Evolutionary conservation across 2,888 invertebrate species (phyloP).

Genomic region (Cephus sareptanus): DNA sequence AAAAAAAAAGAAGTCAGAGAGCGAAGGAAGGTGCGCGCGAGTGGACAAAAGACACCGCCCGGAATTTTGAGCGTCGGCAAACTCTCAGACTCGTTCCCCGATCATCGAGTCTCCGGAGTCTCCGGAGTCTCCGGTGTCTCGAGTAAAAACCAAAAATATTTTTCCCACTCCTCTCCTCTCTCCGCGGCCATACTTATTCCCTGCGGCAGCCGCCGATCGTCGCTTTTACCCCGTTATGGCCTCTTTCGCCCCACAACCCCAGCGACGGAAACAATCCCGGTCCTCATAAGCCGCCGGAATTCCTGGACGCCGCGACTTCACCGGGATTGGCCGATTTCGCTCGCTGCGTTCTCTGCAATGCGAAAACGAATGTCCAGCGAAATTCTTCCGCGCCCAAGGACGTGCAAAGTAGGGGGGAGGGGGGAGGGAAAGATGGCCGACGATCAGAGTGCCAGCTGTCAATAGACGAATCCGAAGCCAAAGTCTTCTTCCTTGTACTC

Average conservation of each 20-base stretch:
- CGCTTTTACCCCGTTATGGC: neutral
- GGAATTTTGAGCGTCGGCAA: constrained; percentile 64
- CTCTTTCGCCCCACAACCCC: neutral
- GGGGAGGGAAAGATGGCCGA: neutral
- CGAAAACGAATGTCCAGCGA: neutral
- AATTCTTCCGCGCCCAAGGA: neutral
- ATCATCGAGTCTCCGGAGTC: constrained; percentile 14
- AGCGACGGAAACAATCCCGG: constrained; percentile 1
- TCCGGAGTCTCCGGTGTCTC: neutral
- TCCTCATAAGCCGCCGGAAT: constrained; percentile 19
- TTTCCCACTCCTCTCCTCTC: constrained; percentile 8
- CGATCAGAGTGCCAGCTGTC: no score
- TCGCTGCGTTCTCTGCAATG: neutral
- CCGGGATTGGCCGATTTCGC: neutral
- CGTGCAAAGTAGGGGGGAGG: neutral
- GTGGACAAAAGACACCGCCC: constrained; percentile 63
- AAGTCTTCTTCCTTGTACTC: no score
- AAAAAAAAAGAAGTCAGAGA: constrained; percentile 16
- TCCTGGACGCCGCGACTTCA: neutral
- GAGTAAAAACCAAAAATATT: constrained; percentile 28
- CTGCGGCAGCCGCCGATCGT: neutral
- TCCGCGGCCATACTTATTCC: neutral
- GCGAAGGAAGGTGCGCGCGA: constrained; percentile 41
- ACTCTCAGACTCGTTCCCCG: constrained; percentile 38
- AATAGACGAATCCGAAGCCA: no score